A percentile compares a stretch with the other conserved stretches of the same genome.
These are phyloP conservation scores for Ginglymostoma cirratum DNA, from an alignment of 2,113 vertebrate species.

Conservation along the genomic window DNA sequence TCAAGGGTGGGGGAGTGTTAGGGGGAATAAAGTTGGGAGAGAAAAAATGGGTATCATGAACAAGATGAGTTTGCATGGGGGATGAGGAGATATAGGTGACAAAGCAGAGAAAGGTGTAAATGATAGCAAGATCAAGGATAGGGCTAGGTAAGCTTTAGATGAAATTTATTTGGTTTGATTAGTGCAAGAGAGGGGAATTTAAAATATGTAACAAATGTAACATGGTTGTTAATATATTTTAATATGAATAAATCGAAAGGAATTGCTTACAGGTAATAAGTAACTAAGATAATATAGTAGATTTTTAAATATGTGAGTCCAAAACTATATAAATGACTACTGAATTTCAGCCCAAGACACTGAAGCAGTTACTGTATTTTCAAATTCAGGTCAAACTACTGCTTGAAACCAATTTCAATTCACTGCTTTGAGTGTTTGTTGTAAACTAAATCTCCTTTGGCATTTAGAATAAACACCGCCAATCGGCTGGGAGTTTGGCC, in stretches of 20 bases:
- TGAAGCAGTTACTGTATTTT: background rate
- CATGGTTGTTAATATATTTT: background rate
- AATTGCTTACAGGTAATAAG: background rate
- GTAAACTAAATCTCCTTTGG: background rate
- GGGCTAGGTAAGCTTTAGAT: too few relatives aligned
- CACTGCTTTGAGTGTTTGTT: conserved; percentile 1
- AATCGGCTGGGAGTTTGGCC: conserved; percentile 2
- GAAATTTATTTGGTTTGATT: background rate
- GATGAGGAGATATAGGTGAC: too few relatives aligned
- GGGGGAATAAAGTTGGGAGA: too few relatives aligned
- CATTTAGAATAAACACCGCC: conserved; percentile 39
- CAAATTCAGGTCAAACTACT: background rate
- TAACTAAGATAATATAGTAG: background rate
- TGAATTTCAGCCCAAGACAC: background rate
- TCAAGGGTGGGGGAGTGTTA: too few relatives aligned
- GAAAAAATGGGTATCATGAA: too few relatives aligned
- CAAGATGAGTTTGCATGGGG: too few relatives aligned
- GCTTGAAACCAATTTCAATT: background rate
- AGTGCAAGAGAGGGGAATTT: background rate
- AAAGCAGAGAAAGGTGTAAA: too few relatives aligned
- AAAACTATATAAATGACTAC: background rate
- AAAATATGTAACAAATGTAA: background rate
- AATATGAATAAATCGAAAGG: background rate
- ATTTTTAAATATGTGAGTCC: background rate
- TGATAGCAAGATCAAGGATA: too few relatives aligned